Percentiles rank a stretch among this genome's conserved stretches.
Conservation (phyloP, 2,113 vertebrate genomes). For the cat (Felis catus) region DNA sequence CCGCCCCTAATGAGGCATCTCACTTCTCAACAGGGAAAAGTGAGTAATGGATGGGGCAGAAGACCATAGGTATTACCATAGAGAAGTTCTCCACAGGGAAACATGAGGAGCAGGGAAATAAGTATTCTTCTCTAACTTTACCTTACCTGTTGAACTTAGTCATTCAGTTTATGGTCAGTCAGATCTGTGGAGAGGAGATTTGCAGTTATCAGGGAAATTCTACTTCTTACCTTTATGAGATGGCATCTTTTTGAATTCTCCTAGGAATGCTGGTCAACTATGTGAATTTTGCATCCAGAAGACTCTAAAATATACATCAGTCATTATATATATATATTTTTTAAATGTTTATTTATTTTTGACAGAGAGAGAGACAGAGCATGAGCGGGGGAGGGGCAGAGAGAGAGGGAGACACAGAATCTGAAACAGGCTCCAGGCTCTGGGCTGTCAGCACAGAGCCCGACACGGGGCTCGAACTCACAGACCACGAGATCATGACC, state of each 20-base stretch:
- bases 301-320: background rate
- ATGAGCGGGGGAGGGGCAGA: no score
- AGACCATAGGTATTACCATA: background rate
- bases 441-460: no score
- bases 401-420: no score
- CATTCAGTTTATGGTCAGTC: background rate
- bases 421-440: no score
- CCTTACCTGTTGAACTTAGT: background rate
- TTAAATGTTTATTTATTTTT: no score
- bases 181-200: background rate
- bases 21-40: background rate
- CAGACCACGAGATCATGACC: no score
- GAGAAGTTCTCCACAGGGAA: background rate
- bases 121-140: background rate
- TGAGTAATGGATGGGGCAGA: background rate
- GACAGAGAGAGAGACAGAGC: no score
- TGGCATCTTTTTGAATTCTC: background rate
- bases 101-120: background rate
- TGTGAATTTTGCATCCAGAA: background rate
- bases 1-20: background rate
- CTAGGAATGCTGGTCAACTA: background rate
- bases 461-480: no score
- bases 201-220: background rate
- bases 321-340: background rate
- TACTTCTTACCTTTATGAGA: background rate